Evolutionary conservation across 2,888 invertebrate species (phyloP).

Genomic region (Sepiola atlantica): DNA sequence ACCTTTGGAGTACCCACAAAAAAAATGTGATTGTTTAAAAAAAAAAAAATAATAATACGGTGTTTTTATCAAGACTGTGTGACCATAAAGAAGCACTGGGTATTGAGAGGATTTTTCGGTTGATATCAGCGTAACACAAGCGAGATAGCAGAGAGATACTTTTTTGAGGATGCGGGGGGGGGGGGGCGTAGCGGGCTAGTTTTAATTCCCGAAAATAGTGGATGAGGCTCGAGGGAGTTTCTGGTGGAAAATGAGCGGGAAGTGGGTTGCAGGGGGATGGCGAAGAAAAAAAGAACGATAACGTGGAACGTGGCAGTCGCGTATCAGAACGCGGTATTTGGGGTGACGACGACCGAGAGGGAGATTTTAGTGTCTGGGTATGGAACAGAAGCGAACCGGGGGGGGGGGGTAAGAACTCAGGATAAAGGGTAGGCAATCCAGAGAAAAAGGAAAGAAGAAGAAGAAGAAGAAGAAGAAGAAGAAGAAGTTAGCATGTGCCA

Average conservation of each 20-base stretch:
- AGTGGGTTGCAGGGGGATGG: neutral
- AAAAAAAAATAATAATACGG: no score
- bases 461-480: no score
- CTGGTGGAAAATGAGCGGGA: neutral
- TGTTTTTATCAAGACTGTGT: no score
- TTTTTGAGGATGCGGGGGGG: neutral
- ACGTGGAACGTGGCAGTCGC: neutral
- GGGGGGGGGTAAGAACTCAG: neutral
- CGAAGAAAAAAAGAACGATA: neutral
- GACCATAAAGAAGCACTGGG: no score
- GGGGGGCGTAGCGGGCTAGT: neutral
- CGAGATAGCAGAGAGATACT: no score
- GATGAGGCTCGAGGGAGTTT: neutral
- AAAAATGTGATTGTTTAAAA: no score
- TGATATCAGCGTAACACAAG: no score
- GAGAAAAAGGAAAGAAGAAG: neutral
- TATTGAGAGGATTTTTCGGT: no score
- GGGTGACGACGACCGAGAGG: neutral
- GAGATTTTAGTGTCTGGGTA: neutral
- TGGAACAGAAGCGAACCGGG: neutral
- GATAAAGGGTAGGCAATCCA: neutral
- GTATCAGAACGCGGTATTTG: neutral
- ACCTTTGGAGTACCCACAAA: no score
- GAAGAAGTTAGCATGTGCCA: neutral
- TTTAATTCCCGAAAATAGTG: neutral